Evolutionary conservation across 2,888 invertebrate genomes (phyloP), one percentile per base, ranked within the genome.

Genomic region (Stegana nigrithorax): DNA sequence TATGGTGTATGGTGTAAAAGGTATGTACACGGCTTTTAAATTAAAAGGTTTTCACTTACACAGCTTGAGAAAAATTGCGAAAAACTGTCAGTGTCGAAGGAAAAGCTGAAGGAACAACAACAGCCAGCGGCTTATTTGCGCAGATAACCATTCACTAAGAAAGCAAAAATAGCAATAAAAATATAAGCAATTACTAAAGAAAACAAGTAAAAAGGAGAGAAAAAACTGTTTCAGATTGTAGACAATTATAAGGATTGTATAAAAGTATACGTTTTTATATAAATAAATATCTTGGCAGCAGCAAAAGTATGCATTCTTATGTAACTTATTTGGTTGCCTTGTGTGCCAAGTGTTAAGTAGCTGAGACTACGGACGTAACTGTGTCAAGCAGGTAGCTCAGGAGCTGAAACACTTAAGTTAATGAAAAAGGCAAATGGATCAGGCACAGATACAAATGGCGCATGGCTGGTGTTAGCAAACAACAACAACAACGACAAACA

Each of bases 391-490:
- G 26, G n/a, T n/a, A 19, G 8, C 19, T 32, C 36, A 36, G 19
- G 32, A 6, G 21, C 53, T 36, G 32, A 55, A 55, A 36, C 53
- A 55, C 53, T 55, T 55, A 32, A 21, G 53, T 32, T 55, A 55
- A 55, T 55, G 53, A 55, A 55, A 55, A 36, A 47, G 21, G 36
- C 21, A 21, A 55, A 55, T 29, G n/a, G n/a, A n/a, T n/a, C n/a
- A n/a, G n/a, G n/a, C n/a, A n/a, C n/a, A n/a, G n/a, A n/a, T n/a
- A n/a, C n/a, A n/a, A n/a, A n/a, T n/a, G n/a, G n/a, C n/a, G n/a
- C n/a, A n/a, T n/a, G n/a, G n/a, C n/a, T n/a, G n/a, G n/a, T n/a
- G n/a, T n/a, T n/a, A n/a, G n/a, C n/a, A n/a, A n/a, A n/a, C n/a
- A n/a, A n/a, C n/a, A n/a, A n/a, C n/a, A n/a, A n/a, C n/a, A n/a